These are phyloP conservation scores for Pseudorhombus dupliciocellatus DNA, from an alignment of 2,113 vertebrate genomes.

Conservation along the genomic window DNA sequence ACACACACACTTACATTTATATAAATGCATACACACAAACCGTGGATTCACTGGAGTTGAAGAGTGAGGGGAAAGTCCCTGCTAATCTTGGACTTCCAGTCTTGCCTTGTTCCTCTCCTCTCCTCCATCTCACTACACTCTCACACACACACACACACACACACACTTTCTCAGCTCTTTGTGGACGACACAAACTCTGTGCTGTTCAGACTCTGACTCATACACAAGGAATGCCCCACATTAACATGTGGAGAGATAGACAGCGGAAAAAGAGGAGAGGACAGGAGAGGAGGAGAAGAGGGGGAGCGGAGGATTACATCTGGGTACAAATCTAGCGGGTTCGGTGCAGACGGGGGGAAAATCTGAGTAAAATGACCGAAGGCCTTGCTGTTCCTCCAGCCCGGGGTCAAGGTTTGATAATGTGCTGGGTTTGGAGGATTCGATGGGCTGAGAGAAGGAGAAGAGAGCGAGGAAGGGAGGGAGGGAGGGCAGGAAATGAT, in stretches of 20 bases:
- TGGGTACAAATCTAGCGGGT: slow-evolving; percentile 26
- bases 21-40: slow-evolving; percentile 24
- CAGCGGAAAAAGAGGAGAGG: slow-evolving; percentile 31
- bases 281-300: neutral
- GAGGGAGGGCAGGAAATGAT: slow-evolving; percentile 54
- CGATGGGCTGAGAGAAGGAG: slow-evolving; percentile 16
- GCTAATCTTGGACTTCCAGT: slow-evolving; percentile 65
- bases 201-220: slow-evolving; percentile 78
- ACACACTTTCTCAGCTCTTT: slow-evolving; percentile 52
- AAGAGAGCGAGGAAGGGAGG: slow-evolving; percentile 20
- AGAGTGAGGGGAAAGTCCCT: slow-evolving; percentile 73
- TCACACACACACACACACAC: slow-evolving; percentile 20
- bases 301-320: slow-evolving; percentile 34
- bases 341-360: slow-evolving; percentile 17
- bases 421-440: slow-evolving; percentile 26
- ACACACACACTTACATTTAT: neutral
- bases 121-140: neutral
- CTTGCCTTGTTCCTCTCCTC: slow-evolving; percentile 38
- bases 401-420: slow-evolving; percentile 47
- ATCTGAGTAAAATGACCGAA: slow-evolving; percentile 15
- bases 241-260: slow-evolving; percentile 73
- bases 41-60: slow-evolving; percentile 38
- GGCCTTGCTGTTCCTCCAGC: slow-evolving; percentile 10
- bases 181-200: slow-evolving; percentile 65
- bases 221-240: slow-evolving; percentile 73